These are phyloP conservation scores for Aphelenchoides fujianensis DNA, from an alignment of 1,140 invertebrate genomes.

Conservation along the genomic window DNA sequence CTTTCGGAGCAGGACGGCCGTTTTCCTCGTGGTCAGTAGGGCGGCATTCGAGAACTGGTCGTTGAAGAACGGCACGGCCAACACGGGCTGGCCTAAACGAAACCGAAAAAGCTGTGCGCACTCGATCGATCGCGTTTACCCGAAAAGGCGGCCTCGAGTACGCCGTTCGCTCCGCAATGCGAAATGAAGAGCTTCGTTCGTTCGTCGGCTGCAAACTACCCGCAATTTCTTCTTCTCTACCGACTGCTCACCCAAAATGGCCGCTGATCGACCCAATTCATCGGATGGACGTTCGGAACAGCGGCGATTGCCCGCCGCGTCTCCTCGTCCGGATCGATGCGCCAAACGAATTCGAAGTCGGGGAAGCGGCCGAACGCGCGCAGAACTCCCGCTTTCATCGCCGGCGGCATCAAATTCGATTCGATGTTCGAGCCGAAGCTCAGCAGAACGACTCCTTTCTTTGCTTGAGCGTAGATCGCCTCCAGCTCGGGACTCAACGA, in stretches of 20 bases:
- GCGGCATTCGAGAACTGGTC: not conserved
- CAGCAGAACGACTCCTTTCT: not conserved
- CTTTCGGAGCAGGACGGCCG: not conserved
- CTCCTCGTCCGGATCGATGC: not conserved
- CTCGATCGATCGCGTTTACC: not conserved
- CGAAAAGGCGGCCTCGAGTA: not conserved
- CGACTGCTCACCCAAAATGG: too few relatives aligned
- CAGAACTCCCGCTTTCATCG: not conserved
- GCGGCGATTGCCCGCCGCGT: not conserved
- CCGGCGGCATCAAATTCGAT: not conserved
- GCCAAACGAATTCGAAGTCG: not conserved
- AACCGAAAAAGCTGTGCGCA: not conserved
- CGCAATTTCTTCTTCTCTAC: too few relatives aligned
- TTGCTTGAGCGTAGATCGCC: not conserved
- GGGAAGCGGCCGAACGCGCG: not conserved
- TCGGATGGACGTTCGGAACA: not conserved
- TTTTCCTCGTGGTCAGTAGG: not conserved
- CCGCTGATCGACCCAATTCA: not conserved
- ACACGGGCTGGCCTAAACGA: not conserved
- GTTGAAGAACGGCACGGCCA: not conserved
- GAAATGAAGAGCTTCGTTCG: not conserved
- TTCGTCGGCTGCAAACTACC: too few relatives aligned
- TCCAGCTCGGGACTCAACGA: not conserved
- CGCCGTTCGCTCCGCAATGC: not conserved
- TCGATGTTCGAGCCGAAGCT: slow-evolving; percentile 1